A percentile compares a stretch with the other conserved stretches of the same genome.
These are phyloP conservation scores for Oncorhynchus tshawytscha DNA, from an alignment of 2,113 vertebrate genomes.

Conservation along the genomic window DNA sequence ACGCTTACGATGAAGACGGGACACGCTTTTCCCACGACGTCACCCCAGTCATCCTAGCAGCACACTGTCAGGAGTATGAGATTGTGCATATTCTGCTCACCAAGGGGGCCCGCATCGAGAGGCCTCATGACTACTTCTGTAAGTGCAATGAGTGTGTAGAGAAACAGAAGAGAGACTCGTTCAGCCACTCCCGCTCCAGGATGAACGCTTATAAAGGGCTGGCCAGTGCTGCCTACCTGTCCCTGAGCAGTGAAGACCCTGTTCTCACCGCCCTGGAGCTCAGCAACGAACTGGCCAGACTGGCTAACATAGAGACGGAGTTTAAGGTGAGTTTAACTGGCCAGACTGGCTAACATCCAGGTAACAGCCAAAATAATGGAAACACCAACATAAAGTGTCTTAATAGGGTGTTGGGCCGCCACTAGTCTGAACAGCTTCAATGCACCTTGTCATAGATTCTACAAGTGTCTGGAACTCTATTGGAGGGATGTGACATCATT, in stretches of 20 bases:
- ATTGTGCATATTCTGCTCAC: constrained; percentile 93
- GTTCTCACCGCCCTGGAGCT: constrained; percentile 93
- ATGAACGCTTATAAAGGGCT: constrained; percentile 98
- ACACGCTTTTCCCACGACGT: constrained; percentile 95
- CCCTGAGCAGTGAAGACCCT: constrained; percentile 94
- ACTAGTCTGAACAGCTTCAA: too few relatives aligned
- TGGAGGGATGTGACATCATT: too few relatives aligned
- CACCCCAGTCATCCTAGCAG: constrained; percentile 90
- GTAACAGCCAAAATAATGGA: too few relatives aligned
- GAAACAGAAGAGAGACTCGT: constrained; percentile 90
- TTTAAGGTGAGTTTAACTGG: constrained; percentile 85
- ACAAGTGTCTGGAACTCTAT: too few relatives aligned
- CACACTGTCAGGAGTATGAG: constrained; percentile 97
- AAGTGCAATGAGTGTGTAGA: constrained; percentile 89
- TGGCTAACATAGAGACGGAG: constrained; percentile 98
- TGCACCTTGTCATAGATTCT: too few relatives aligned
- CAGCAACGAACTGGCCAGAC: constrained; percentile 93
- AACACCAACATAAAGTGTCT: too few relatives aligned
- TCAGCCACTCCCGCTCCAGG: constrained; percentile 93
- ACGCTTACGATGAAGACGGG: constrained; percentile 93
- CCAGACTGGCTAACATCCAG: too few relatives aligned
- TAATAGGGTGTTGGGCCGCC: too few relatives aligned
- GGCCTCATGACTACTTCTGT: constrained; percentile 96
- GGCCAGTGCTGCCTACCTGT: constrained; percentile 92
- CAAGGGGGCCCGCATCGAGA: constrained; percentile 91